A percentile compares a stretch with the other conserved stretches of the same genome.
phyloP scores from a whole-genome alignment of 2,888 invertebrate species.

The Ischnus inquisitorius region DNA sequence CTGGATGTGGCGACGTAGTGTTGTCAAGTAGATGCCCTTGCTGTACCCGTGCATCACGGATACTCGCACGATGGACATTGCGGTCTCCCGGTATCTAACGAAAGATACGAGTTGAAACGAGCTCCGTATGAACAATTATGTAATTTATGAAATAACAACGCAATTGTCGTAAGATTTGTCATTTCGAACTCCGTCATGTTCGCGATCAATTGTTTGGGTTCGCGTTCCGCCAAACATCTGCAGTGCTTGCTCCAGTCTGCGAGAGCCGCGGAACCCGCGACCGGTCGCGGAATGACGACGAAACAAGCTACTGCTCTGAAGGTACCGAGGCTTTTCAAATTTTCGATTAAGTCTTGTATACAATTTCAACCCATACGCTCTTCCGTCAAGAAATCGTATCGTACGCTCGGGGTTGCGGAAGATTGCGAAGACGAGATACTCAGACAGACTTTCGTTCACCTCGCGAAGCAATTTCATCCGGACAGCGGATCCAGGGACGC shows the following conservation, averaged over 20 bases:
- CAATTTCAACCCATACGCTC: not conserved
- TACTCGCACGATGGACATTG: not conserved
- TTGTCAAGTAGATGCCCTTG: constrained; percentile 20
- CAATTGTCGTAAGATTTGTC: constrained; percentile 16
- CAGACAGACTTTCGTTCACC: constrained; percentile 90
- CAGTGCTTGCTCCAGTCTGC: not conserved
- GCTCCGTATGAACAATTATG: constrained; percentile 25
- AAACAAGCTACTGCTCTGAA: constrained; percentile 26
- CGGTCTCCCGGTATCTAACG: not conserved
- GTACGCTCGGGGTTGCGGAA: constrained; percentile 89
- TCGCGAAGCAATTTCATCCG: constrained; percentile 94
- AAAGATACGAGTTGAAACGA: not conserved
- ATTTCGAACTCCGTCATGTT: constrained; percentile 23
- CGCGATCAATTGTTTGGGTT: constrained; percentile 16
- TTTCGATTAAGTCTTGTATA: not conserved
- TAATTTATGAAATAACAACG: constrained; percentile 47
- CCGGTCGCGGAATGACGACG: not conserved
- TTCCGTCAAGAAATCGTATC: constrained; percentile 88
- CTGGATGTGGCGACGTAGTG: constrained; percentile 8
- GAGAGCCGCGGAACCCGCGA: constrained; percentile 13
- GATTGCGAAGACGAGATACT: constrained; percentile 91
- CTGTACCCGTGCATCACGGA: constrained; percentile 7
- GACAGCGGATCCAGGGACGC: constrained; percentile 92
- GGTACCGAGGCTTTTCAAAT: constrained; percentile 17
- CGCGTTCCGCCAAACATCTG: constrained; percentile 3